Evolutionary conservation across 2,797 vertebrate species (phyloP), one percentile per base, ranked within the genome.

Genomic region (Melanotaenia parkinsoni): DNA sequence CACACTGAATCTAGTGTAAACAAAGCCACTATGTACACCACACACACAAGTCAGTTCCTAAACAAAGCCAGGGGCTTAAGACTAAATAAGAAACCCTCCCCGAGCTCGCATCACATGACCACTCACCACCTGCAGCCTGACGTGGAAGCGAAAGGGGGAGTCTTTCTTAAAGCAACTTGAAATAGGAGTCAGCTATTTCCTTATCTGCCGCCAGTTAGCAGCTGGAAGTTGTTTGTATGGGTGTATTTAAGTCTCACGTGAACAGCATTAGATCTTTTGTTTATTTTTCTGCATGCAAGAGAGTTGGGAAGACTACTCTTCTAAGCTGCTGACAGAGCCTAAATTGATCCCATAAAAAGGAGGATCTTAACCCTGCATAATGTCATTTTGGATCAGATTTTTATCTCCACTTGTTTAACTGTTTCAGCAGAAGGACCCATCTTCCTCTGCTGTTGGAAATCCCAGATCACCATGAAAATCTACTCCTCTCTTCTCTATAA

Each of bases 21-120:
- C 87, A 91, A 73, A 61, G 73, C 77, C 60, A 83, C 83, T 89
- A 84, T 88, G 82, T 81, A 82, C 45, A 13, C 86, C 60, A 67
- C 67, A 74, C 77, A 85, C 81, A 74, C 74, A 79, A 66, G 68
- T 79, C 61, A 70, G 67, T 72, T 65, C 76, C 70, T 71, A 91
- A 89, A 91, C 90, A 91, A 88, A 92, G 73, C 85, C 72, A 59
- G 67, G 53, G 82, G 82, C 75, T 85, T 89, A 83, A 77, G 76
- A 82, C 78, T 83, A 88, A 88, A 89, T 76, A 85, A 83, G 74
- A 86, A 79, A 84, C 61, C 68, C 66, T 79, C 68, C 81, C 77
- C 26, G 38, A 86, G 71, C 71, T 59, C 73, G 74, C 58, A 86
- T 65, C 79, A 89, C 88, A 89, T 85, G 83, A 85, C 77, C 75